Percentiles rank a stretch among this genome's conserved stretches.
phyloP scores from a whole-genome alignment of 37 sponge, comb jelly and placozoan genomes.

The Amphimedon queenslandica region DNA sequence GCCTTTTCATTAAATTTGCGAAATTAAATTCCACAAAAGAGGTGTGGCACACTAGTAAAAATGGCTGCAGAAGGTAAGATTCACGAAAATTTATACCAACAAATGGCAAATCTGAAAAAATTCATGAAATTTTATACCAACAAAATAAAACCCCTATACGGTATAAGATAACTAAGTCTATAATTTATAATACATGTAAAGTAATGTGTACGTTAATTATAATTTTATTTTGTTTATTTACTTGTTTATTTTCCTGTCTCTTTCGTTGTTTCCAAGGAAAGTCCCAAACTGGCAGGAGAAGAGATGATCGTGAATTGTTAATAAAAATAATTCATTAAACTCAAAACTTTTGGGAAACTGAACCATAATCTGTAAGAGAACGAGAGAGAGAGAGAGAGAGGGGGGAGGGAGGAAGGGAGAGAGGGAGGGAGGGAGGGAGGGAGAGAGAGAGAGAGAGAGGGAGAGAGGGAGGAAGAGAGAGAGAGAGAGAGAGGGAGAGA shows the following conservation, averaged over 20 bases:
- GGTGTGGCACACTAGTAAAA: too few species aligned
- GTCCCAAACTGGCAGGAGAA: conserved; percentile 64
- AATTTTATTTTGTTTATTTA: background rate
- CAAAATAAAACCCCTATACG: too few species aligned
- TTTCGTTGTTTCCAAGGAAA: conserved; percentile 59
- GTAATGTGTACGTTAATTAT: background rate
- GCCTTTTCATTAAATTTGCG: too few species aligned
- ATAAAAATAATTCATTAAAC: conserved; percentile 68
- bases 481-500: conserved; percentile 23
- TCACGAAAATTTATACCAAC: too few species aligned
- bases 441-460: conserved; percentile 25
- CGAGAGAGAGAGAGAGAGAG: too few species aligned
- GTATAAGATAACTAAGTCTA: background rate
- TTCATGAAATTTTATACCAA: too few species aligned
- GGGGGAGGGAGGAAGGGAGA: too few species aligned
- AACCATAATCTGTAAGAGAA: conserved; percentile 17
- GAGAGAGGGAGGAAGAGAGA: conserved; percentile 23
- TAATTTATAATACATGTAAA: background rate
- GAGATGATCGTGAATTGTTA: conserved; percentile 55
- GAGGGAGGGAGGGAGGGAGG: conserved; percentile 17
- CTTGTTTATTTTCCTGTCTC: conserved; percentile 28
- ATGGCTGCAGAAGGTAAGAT: too few species aligned
- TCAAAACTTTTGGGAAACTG: conserved; percentile 78
- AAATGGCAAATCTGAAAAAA: too few species aligned
- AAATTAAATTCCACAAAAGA: too few species aligned